A percentile compares a stretch with the other conserved stretches of the same genome.
Conservation (phyloP, 2,888 invertebrate genomes). For the Chromoteleia sp. region DNA sequence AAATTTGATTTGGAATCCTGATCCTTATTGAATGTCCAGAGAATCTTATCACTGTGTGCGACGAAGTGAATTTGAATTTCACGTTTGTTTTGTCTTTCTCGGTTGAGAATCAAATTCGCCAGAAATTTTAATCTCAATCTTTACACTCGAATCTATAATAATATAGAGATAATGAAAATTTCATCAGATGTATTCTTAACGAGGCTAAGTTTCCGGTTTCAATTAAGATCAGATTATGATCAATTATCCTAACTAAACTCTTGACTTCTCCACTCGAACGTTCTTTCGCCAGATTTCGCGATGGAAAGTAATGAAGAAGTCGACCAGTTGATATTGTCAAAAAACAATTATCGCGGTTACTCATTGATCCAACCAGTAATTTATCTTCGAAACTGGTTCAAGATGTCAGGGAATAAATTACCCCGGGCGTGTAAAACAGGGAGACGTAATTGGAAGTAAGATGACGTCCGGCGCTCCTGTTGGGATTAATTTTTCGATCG, state of each 20-base stretch:
- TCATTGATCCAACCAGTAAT: conserved; percentile 39
- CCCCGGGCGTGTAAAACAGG: conserved; percentile 12
- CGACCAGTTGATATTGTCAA: conserved; percentile 11
- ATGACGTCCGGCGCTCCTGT: conserved; percentile 9
- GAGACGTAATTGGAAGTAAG: conserved; percentile 42
- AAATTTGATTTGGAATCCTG: background rate
- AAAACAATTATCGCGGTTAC: conserved; percentile 50
- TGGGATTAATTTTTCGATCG: conserved; percentile 11
- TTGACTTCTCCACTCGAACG: background rate
- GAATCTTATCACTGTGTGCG: background rate
- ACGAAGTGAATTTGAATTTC: background rate
- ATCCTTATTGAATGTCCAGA: background rate
- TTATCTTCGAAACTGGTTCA: conserved; percentile 42
- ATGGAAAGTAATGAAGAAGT: conserved; percentile 29
- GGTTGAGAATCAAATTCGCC: too few relatives aligned
- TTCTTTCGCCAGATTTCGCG: background rate
- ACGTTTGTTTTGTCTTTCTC: background rate
- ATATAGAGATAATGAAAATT: too few relatives aligned
- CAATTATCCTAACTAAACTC: background rate
- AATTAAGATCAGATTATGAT: conserved; percentile 31
- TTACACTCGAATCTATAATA: too few relatives aligned
- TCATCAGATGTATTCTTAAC: background rate
- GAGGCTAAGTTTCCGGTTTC: conserved; percentile 13
- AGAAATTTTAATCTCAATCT: too few relatives aligned
- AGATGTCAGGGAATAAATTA: conserved; percentile 36